phyloP scores from a whole-genome alignment of 2,113 vertebrate species.

The Pandion haliaetus region DNA sequence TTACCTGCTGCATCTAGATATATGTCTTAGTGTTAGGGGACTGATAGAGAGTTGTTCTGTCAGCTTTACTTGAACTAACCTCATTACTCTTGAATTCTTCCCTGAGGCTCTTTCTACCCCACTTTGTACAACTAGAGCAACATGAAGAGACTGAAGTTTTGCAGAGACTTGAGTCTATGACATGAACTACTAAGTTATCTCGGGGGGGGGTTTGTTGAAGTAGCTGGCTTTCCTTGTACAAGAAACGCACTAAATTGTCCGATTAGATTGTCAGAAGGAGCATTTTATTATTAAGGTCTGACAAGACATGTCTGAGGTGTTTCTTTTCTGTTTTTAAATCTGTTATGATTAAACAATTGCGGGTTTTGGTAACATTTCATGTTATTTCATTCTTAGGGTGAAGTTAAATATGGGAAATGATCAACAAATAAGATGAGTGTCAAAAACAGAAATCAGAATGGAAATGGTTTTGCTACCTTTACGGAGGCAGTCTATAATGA shows the following conservation, averaged over 20 bases:
- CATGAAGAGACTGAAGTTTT: neutral
- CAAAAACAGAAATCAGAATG: neutral
- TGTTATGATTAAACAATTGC: neutral
- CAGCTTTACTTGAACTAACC: conserved; percentile 26
- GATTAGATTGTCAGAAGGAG: neutral
- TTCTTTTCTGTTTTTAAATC: neutral
- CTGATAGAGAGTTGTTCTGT: neutral
- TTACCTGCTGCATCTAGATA: neutral
- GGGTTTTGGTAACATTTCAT: neutral
- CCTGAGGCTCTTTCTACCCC: conserved; percentile 35
- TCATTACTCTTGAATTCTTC: neutral
- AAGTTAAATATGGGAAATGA: neutral
- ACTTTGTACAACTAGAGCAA: conserved; percentile 39
- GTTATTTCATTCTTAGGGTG: neutral
- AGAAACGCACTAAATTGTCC: neutral
- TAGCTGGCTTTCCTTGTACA: neutral
- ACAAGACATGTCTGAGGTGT: neutral
- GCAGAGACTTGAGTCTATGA: neutral
- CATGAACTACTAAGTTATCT: neutral
- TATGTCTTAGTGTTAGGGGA: neutral
- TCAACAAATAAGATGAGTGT: neutral
- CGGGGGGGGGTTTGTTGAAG: too few species aligned
- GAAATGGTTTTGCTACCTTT: neutral
- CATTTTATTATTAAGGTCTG: neutral
- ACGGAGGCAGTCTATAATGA: neutral